Evolutionary conservation across 1,140 invertebrate species (phyloP), one percentile per base, ranked within the genome.

Genomic region (Diploscapter pachys): DNA sequence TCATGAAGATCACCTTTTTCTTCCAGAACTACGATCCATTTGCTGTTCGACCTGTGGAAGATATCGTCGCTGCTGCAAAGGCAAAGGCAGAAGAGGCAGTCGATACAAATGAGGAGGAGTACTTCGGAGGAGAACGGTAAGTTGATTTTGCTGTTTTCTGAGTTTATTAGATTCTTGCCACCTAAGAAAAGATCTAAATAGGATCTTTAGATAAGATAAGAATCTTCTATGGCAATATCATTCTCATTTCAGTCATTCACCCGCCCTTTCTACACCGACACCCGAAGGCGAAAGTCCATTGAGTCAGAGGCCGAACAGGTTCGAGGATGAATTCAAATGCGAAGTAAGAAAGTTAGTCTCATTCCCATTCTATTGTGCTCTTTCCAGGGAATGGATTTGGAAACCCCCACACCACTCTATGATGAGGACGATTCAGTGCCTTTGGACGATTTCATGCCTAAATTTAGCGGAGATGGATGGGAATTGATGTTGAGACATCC

Each of bases 401-500:
- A 74, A 52, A 78, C 80, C 6, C 78, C 80, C 48, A 80, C 86
- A 51, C 94, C 94, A 9, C 89, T 98, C 4, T 98, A 93, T 86
- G 95, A 98, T 85, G 95, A 96, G 75, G 94, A 96, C 85, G 90
- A 93, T 49, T 93, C 93, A 2, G 91, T 93, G 86, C 95, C 95
- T 1, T 88, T 99, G 13, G 93, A 95, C 87, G 92, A 93, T 48
- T 99, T 96, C 86, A 68, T 75, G 9, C 90, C 91, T 2, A 89
- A 89, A 59, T 94, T 92, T 81, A 78, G 80, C 57, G 73, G 78
- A 55, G 87, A 93, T n/a, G 93, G 93, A 48, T 99, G 95, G 95
- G 94, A 98, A 85, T 93, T 99, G 91, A 92, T 96, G 75, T 71
- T 5, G n/a, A 64, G 83, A 48, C 79, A 85, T 79, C 83, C 83